phyloP scores from a whole-genome alignment of 2,888 invertebrate species.

The Dastarcus helophoroides region DNA sequence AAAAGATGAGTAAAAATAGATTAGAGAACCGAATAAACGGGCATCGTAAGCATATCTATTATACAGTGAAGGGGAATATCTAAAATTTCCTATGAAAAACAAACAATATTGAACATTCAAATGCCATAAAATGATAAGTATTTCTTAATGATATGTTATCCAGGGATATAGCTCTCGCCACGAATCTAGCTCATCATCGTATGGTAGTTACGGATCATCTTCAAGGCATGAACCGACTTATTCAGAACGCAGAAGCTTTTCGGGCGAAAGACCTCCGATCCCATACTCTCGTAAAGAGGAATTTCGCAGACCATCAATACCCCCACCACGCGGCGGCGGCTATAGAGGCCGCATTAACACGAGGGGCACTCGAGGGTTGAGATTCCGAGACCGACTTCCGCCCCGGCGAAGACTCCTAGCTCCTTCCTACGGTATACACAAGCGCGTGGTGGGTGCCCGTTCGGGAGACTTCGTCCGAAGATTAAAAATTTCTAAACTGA shows the following conservation, averaged over 20 bases:
- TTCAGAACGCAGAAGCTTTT: slow-evolving; percentile 45
- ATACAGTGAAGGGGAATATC: too few relatives aligned
- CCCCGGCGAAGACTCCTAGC: slow-evolving; percentile 45
- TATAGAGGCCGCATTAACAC: slow-evolving; percentile 34
- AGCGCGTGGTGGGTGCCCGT: slow-evolving; percentile 36
- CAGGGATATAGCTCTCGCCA: slow-evolving; percentile 36
- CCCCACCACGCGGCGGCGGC: slow-evolving; percentile 25
- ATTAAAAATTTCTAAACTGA: slow-evolving; percentile 35
- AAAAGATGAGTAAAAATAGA: too few relatives aligned
- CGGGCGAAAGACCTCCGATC: slow-evolving; percentile 33
- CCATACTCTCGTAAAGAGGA: slow-evolving; percentile 30
- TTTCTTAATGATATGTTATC: slow-evolving; percentile 23
- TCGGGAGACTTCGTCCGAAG: slow-evolving; percentile 34
- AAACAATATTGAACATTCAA: slow-evolving; percentile 3
- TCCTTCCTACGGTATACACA: slow-evolving; percentile 45
- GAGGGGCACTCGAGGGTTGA: slow-evolving; percentile 38
- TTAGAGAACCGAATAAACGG: too few relatives aligned
- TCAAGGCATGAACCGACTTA: slow-evolving; percentile 47
- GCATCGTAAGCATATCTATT: too few relatives aligned
- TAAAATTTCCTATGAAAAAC: too few relatives aligned
- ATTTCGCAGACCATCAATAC: slow-evolving; percentile 32
- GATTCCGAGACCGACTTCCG: slow-evolving; percentile 42
- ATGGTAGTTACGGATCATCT: slow-evolving; percentile 46
- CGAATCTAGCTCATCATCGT: slow-evolving; percentile 40
- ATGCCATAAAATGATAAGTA: slow-evolving; percentile 1